Conservation (phyloP, 2,888 invertebrate genomes). For the Drosophila mimica region DNA sequence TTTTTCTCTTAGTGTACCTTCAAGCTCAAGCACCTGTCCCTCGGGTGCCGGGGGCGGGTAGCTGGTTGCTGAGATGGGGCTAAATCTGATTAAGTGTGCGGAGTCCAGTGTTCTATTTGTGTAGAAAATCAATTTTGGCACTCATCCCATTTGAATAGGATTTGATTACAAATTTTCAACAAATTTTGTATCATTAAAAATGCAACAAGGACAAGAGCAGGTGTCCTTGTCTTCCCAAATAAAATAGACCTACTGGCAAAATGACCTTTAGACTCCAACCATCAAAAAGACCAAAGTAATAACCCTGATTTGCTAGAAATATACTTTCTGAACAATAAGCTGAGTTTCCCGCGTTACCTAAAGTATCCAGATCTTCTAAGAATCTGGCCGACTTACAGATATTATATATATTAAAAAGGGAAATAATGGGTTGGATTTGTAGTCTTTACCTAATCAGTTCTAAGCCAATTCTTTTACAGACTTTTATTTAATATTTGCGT, state of each 20-base stretch:
- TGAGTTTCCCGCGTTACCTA: not conserved
- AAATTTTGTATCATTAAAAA: not conserved
- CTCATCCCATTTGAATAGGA: conserved; percentile 15
- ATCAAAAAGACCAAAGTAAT: not conserved
- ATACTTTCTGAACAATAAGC: not conserved
- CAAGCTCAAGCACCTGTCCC: conserved; percentile 8
- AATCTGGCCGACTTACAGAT: not conserved
- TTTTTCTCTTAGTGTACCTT: not conserved
- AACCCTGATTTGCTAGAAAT: not conserved
- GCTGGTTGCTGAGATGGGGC: not conserved
- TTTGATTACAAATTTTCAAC: not conserved
- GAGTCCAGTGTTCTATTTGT: conserved; percentile 45
- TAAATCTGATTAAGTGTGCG: conserved; percentile 25
- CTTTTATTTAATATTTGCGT: not conserved
- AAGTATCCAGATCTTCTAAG: not conserved
- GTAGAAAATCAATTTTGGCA: conserved; percentile 49
- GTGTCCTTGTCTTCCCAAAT: not conserved
- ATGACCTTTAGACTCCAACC: not conserved
- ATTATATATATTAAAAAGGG: not conserved
- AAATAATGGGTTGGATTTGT: not conserved
- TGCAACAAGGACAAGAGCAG: not conserved
- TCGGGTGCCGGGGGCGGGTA: not conserved
- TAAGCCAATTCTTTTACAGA: not conserved
- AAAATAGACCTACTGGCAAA: not conserved
- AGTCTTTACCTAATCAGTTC: not conserved